Base-by-base conservation (phyloP, 2,113 vertebrate genomes). In the Panthera leo region DNA sequence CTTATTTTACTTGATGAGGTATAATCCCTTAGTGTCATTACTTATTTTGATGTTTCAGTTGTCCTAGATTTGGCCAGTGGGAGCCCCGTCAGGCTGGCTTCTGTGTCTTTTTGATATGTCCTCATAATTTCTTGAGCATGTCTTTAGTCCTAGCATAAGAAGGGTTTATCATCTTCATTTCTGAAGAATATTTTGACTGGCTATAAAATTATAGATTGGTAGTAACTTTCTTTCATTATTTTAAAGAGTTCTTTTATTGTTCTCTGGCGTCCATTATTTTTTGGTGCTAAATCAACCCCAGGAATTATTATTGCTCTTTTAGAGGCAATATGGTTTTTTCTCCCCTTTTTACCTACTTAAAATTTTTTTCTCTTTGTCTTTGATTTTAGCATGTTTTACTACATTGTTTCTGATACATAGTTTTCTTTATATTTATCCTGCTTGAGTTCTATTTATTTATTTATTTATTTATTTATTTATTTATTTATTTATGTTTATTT, bases 141-240 rank as follows among this genome's bases (percentile, higher is more conserved):
- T 89, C 45, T 82, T 93, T 85, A 67, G 91, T 89, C 87, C 9
- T 73, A 36, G 36, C 34, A 73, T 85, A 82, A 91, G 21, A 42
- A 76, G 45, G 68, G 68, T 89, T 61, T 55, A 34, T 83, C 5
- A 34, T 16, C 29, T 80, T 63, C 15, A 48, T 67, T 84, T 65
- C 92, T 92, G n/a, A 87, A 45, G 36, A 73, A 51, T 80, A 75
- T 42, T 97, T 96, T 96, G 55, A 61, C 13, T 71, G 29, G n/a
- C 53, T 93, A 67, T 82, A 80, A 91, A 82, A 51, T 95, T 83
- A 61, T 13, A 79, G n/a, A n/a, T 88, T 93, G 23, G 11, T 67
- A 70, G 34, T 27, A 29, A 31, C 55, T 93, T 95, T 84, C 67
- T 76, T 88, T 91, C 45, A 36, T 29, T 65, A 36, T 75, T 93